phyloP scores from a whole-genome alignment of 2,113 vertebrate genomes.

The Ifrita kowaldi region DNA sequence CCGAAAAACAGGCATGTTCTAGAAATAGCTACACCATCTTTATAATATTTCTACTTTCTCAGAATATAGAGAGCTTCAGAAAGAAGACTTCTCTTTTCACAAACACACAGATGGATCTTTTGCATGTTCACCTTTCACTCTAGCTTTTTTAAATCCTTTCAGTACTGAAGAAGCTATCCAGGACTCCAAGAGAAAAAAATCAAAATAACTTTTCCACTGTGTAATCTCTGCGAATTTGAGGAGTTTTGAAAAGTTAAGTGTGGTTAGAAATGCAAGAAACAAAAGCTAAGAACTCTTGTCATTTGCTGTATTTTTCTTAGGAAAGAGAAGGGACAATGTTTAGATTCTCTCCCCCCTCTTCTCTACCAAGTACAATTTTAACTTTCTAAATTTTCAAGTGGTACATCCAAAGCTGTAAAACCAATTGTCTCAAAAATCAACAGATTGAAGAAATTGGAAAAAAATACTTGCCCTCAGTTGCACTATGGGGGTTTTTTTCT shows the following conservation, averaged over 20 bases:
- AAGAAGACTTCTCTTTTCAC: background rate
- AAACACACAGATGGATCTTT: background rate
- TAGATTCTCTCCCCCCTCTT: background rate
- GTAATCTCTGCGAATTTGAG: background rate
- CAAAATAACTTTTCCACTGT: background rate
- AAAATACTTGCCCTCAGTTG: background rate
- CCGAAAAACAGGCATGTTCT: background rate
- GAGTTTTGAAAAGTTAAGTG: background rate
- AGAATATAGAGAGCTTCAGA: background rate
- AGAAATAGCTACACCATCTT: background rate
- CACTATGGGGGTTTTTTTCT: background rate
- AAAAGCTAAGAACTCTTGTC: background rate
- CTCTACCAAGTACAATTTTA: background rate
- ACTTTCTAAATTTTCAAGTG: background rate
- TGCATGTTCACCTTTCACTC: background rate
- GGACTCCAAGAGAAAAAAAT: background rate
- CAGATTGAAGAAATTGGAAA: background rate
- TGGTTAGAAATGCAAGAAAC: background rate
- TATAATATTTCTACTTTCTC: background rate
- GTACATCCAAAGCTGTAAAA: background rate
- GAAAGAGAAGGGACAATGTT: background rate
- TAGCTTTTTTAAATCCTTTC: background rate
- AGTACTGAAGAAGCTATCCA: background rate
- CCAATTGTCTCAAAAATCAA: background rate
- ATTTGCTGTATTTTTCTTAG: background rate